Percentiles rank a stretch among this genome's conserved stretches.
These are phyloP conservation scores for Dendrolimus pini DNA, from an alignment of 2,888 invertebrate species.

Conservation along the genomic window DNA sequence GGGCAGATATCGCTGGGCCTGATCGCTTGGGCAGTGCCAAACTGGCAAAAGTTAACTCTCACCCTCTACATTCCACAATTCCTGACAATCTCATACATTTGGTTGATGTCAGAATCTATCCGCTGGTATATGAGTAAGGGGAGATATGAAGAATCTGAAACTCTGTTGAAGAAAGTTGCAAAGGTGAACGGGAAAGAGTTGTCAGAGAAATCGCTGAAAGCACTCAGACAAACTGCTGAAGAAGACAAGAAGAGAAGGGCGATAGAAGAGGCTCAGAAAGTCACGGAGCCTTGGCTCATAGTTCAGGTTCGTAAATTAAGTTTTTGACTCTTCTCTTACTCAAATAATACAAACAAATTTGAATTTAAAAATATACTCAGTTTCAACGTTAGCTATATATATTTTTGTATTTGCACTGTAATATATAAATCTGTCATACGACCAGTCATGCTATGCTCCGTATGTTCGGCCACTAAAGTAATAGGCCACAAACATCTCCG, in stretches of 20 bases:
- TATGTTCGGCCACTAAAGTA: no score
- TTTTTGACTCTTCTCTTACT: no score
- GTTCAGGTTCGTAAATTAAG: constrained; percentile 12
- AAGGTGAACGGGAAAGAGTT: constrained; percentile 68
- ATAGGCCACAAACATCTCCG: no score
- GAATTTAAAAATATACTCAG: no score
- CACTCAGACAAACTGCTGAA: constrained; percentile 33
- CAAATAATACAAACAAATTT: no score
- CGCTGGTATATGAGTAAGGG: constrained; percentile 87
- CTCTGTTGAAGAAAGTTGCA: constrained; percentile 78
- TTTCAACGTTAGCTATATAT: no score
- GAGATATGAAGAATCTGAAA: constrained; percentile 79
- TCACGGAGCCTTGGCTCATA: constrained; percentile 43
- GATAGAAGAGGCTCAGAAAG: constrained; percentile 18
- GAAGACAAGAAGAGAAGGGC: constrained; percentile 32
- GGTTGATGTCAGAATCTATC: constrained; percentile 83
- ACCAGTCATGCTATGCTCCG: no score
- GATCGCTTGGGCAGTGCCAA: constrained; percentile 80
- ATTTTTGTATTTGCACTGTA: no score
- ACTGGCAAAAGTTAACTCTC: constrained; percentile 82
- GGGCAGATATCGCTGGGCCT: constrained; percentile 82
- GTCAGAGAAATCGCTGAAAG: constrained; percentile 43
- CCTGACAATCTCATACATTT: constrained; percentile 79
- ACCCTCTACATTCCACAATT: constrained; percentile 82
- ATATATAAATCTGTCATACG: no score